Base-by-base conservation (phyloP, 2,888 invertebrate species). In the Palloptera scutellata region DNA sequence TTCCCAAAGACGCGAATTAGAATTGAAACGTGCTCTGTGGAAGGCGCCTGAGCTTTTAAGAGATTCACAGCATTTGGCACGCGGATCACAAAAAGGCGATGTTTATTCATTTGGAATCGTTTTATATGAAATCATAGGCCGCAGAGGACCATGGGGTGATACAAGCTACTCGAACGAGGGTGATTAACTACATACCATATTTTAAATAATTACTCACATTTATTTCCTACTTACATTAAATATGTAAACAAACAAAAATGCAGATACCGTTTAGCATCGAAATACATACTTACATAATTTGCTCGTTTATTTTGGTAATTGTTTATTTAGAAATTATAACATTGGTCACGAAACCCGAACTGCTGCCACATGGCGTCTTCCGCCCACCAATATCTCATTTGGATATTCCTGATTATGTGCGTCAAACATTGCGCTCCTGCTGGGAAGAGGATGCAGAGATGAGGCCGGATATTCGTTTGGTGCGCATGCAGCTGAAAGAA, bases 81-180 rank as follows among this genome's bases (percentile, higher is more conserved):
- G 91, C 68, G 95, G 95, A n/a, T 90, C 93, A 0, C 94, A 94
- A 81, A 94, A 93, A 79, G 95, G 92, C 19, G 94, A 94, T 77
- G 91, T 93, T 11, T 94, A 92, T 81, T 92, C 93, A 1, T 95
- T 96, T 80, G 93, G 91, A 0, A 92, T 96, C 73, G 89, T 96
- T 40, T 86, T 96, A 1, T 94, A 94, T 79, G 95, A 96, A 84
- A 92, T 95, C 70, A 87, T 94, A 62, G 92, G 92, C 0, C 86
- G 95, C 40, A 87, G 88, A 52, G 95, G 95, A 2, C 94, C 95
- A 0, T 95, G 93, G 92, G 92, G 93, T 1, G 88, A 89, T 19
- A 88, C 88, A 0, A 86, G 86, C n/a, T 84, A 90, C 57, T 87
- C 89, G 1, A 86, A 88, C 73, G 86, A 88, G 80, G 91, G 91